These are phyloP conservation scores for Chloroceryle amazona DNA, from an alignment of 2,797 vertebrate genomes.

Conservation along the genomic window DNA sequence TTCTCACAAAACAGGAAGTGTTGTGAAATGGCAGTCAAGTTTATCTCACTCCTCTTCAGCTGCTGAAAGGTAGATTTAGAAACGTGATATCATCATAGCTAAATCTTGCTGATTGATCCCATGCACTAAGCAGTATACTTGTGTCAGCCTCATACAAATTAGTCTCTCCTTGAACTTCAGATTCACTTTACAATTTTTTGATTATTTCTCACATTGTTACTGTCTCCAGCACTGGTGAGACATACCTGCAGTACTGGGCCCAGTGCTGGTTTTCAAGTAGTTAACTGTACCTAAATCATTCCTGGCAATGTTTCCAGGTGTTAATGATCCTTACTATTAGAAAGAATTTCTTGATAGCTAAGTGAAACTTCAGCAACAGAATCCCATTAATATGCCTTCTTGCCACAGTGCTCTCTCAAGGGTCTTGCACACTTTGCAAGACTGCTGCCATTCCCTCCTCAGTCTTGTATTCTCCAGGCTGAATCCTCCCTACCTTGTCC, in stretches of 20 bases:
- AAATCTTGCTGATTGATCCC: not conserved
- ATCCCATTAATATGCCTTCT: not conserved
- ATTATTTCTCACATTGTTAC: not conserved
- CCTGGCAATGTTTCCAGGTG: not conserved
- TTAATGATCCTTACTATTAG: not conserved
- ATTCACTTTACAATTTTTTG: not conserved
- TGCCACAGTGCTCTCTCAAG: not conserved
- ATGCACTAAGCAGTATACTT: not conserved
- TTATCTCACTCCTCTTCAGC: not conserved
- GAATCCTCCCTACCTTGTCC: not conserved
- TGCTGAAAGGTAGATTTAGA: not conserved
- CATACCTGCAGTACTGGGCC: not conserved
- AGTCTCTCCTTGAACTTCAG: not conserved
- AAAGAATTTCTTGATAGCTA: not conserved
- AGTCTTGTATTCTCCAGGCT: not conserved
- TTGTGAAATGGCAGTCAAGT: not conserved
- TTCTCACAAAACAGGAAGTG: not conserved
- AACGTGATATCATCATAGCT: slow-evolving; percentile 1
- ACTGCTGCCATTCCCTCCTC: not conserved
- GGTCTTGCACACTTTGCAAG: not conserved
- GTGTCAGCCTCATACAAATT: not conserved
- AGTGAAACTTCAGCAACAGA: not conserved
- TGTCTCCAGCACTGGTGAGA: not conserved
- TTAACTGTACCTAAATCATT: not conserved
- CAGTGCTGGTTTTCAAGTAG: not conserved